phyloP scores from a whole-genome alignment of 2,888 invertebrate species.

The Elmis aenea region DNA sequence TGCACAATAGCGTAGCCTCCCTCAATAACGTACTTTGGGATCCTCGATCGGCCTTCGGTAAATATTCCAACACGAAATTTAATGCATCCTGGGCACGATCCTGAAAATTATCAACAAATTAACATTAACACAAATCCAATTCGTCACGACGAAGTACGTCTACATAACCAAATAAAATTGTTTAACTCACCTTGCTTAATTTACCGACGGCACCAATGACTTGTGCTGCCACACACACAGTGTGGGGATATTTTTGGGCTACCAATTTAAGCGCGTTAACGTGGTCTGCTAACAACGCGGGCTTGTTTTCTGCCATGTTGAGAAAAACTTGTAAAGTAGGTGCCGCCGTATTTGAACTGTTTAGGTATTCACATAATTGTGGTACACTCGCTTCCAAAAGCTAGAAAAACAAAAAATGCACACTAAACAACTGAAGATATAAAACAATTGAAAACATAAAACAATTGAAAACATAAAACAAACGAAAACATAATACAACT shows the following conservation, averaged over 20 bases:
- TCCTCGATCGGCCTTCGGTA: conserved; percentile 65
- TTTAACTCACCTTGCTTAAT: conserved; percentile 55
- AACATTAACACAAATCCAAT: background rate
- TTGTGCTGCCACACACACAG: conserved; percentile 63
- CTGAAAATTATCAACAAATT: conserved; percentile 42
- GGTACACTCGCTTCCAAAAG: conserved; percentile 76
- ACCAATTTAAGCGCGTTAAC: conserved; percentile 62
- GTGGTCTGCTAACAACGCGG: conserved; percentile 67
- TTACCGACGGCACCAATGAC: conserved; percentile 68
- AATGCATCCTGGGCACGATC: conserved; percentile 76
- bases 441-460: conserved; percentile 5
- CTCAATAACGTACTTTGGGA: conserved; percentile 71
- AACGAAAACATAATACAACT: conserved; percentile 3
- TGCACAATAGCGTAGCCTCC: conserved; percentile 76
- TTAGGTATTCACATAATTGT: conserved; percentile 73
- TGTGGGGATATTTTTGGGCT: conserved; percentile 61
- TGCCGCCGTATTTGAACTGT: conserved; percentile 54
- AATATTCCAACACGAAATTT: conserved; percentile 73
- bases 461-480: conserved; percentile 4
- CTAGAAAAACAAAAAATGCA: conserved; percentile 40
- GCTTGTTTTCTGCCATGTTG: conserved; percentile 66
- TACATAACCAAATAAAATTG: background rate
- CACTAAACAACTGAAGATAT: conserved; percentile 8
- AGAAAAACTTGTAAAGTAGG: conserved; percentile 70
- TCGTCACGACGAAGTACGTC: background rate